Conservation (phyloP, 2,888 invertebrate species). For the Nowickia ferox region DNA sequence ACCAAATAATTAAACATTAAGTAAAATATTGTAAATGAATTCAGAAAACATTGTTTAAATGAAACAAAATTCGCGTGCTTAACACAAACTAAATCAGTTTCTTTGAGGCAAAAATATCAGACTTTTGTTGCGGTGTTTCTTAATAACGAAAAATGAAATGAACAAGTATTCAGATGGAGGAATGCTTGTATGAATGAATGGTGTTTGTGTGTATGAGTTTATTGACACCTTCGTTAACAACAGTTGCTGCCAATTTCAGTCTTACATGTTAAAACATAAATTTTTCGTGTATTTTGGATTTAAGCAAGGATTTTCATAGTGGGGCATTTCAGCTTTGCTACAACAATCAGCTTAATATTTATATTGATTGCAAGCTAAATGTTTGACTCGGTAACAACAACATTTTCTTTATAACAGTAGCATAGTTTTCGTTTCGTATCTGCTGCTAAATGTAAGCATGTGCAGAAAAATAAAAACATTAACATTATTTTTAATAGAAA, state of each 20-base stretch:
- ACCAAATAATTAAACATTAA: constrained; percentile 59
- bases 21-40: constrained; percentile 20
- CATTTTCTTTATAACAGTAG: constrained; percentile 52
- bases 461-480: constrained; percentile 63
- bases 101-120: constrained; percentile 27
- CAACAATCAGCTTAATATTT: constrained; percentile 30
- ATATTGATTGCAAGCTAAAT: background rate
- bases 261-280: constrained; percentile 60
- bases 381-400: background rate
- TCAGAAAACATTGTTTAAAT: constrained; percentile 9
- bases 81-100: constrained; percentile 60
- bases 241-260: constrained; percentile 61
- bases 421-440: constrained; percentile 18
- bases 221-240: constrained; percentile 68
- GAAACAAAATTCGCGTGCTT: constrained; percentile 66
- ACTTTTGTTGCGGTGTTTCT: constrained; percentile 1
- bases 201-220: constrained; percentile 59
- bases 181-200: constrained; percentile 35
- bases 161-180: constrained; percentile 11
- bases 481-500: constrained; percentile 66
- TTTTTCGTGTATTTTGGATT: constrained; percentile 49
- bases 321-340: constrained; percentile 4
- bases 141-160: background rate
- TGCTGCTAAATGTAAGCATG: background rate
- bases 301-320: constrained; percentile 23